Base-by-base conservation (phyloP, 2,888 invertebrate species). In the Spilosoma lubricipeda region DNA sequence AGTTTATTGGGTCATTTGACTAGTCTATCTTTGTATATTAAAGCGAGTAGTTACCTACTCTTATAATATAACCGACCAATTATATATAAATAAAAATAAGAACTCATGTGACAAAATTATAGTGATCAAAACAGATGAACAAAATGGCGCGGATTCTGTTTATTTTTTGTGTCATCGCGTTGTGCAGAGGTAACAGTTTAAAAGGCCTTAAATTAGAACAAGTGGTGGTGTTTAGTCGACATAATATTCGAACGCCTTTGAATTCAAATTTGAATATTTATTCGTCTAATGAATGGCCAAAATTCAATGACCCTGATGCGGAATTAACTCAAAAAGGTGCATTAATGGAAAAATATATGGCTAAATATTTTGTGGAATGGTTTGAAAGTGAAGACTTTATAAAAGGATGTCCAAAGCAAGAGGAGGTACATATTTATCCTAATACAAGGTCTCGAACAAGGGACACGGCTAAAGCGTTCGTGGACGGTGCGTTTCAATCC, bases 211-310 rank as follows among this genome's bases (percentile, higher is more conserved):
- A 81, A 72, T 45, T 85, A 23, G 79, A 85, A 75, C 67, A 76
- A 73, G 76, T 76, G 68, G 30, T 73, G 30, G 52, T 76, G 18
- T 56, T 76, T 13, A 71, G 73, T 52, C 88, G 94, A 30, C 94
- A 94, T 79, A 92, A 91, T 73, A 77, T 94, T 9, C 85, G 94
- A 13, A 88, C 92, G 9, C 94, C 94, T 20, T 79, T 94, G 30
- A 87, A 87, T 0, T 79, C 80, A 2, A 85, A 85, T 45, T 76
- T 93, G 2, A 80, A 87, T 39, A 70, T 74, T 2, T 89, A 91
- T 33, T 85, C 93, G 3, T 78, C 89, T 0, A 88, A 91, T 45
- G 30, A 63, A 27, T 93, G 92, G 92, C 91, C 92, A 0, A 75
- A 78, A 71, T 93, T 93, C 90, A 82, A 86, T 18, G 85, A 85